Percentiles rank a stretch among this genome's conserved stretches.
These are phyloP conservation scores for Benthosema pterotum DNA, from an alignment of 2,797 vertebrate genomes.

Conservation along the genomic window DNA sequence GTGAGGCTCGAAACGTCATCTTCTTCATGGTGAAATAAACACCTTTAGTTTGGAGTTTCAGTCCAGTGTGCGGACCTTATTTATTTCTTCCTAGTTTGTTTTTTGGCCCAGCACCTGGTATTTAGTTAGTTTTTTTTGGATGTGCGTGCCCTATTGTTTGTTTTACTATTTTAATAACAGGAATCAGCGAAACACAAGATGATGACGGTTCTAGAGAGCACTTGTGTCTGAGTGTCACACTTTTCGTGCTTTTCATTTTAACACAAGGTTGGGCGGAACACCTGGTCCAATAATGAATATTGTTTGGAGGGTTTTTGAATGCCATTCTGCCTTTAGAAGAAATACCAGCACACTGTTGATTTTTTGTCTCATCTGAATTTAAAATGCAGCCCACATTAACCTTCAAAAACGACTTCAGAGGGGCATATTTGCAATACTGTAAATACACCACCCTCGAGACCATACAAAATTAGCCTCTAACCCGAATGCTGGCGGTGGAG, in stretches of 20 bases:
- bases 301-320: constrained; percentile 1
- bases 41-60: no score
- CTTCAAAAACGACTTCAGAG: constrained; percentile 9
- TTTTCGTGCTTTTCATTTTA: constrained; percentile 7
- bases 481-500: constrained; percentile 30
- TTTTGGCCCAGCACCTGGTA: no score
- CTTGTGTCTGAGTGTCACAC: neutral
- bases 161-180: no score
- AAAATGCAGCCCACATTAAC: neutral
- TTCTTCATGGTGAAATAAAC: no score
- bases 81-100: no score
- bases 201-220: no score
- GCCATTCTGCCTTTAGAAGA: neutral
- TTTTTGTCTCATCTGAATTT: constrained; percentile 6
- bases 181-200: no score
- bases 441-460: constrained; percentile 2
- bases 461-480: constrained; percentile 16
- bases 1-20: no score
- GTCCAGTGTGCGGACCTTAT: no score
- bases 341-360: neutral
- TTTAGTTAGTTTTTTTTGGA: no score
- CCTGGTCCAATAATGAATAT: neutral
- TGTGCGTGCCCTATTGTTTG: no score
- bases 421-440: neutral
- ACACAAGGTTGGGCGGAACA: neutral